phyloP scores from a whole-genome alignment of 2,888 invertebrate species.

The Rutpela maculata region DNA sequence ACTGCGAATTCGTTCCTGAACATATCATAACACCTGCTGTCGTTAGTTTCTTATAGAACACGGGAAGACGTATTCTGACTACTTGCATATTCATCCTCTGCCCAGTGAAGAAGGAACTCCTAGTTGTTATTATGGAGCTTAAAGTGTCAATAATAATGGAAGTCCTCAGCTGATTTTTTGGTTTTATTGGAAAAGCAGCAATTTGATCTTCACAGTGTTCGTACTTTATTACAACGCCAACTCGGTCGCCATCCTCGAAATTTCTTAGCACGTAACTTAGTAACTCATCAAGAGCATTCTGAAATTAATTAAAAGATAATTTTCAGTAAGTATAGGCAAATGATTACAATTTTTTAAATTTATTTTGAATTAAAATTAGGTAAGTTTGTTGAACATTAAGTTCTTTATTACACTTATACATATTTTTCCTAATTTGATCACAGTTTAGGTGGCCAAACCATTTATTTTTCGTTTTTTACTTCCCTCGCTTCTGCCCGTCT shows the following conservation, averaged over 20 bases:
- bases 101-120: conserved; percentile 39
- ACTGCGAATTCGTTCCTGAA: background rate
- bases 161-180: conserved; percentile 41
- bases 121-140: conserved; percentile 35
- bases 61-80: conserved; percentile 47
- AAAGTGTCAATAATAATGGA: conserved; percentile 45
- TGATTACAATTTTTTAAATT: no score
- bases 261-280: conserved; percentile 47
- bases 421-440: no score
- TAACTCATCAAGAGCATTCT: conserved; percentile 47
- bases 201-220: conserved; percentile 35
- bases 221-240: conserved; percentile 52
- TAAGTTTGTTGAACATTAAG: no score
- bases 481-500: no score
- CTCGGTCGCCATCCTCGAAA: conserved; percentile 46
- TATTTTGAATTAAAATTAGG: no score
- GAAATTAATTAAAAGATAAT: background rate
- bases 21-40: conserved; percentile 19
- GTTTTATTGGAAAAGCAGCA: conserved; percentile 47
- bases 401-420: no score
- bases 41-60: conserved; percentile 34
- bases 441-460: no score
- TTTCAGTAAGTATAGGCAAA: background rate
- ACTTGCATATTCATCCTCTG: conserved; percentile 48
- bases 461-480: no score